Base-by-base conservation (phyloP, 2,888 invertebrate species). In the Drosophila aldrichi region DNA sequence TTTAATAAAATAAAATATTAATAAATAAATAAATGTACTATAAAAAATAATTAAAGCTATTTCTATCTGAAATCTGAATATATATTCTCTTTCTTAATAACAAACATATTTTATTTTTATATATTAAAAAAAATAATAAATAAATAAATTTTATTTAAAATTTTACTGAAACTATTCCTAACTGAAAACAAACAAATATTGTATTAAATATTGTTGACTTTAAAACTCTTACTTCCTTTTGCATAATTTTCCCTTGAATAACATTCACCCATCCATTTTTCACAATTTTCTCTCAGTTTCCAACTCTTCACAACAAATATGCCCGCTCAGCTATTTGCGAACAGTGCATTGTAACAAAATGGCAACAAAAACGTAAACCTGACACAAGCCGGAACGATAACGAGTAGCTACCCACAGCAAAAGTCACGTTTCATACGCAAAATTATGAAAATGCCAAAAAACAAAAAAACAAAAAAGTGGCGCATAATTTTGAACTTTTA, bases 371-470 rank as follows among this genome's bases (percentile, higher is more conserved):
- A 16, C 6, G 25, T 66, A 59, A 77, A 62, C 48, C 60, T 68
- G 67, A 66, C 64, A 63, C 66, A 20, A 62, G 66, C 29, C 56
- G 34, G 25, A 62, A 46, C 48, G 61, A 80, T 76, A 67, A 76
- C 62, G 67, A 65, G 67, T 62, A 69, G 68, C 71, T 58, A 51
- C 64, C 66, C 55, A 64, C 29, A 57, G 63, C 56, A 59, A 89
- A 86, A 88, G 90, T 86, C 85, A 85, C 85, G 88, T 86, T 85
- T 88, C 74, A 79, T 84, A 79, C 71, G 88, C 77, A 73, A 81
- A 88, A 89, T 85, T 85, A 89, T 88, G 85, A 87, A 84, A 87
- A 88, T 77, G 69, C 73, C 73, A 80, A 80, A 77, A 77, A 77
- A 79, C n/a, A 49, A 12, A 18, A 32, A 32, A 32, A 20, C 9